Conservation (phyloP, 2,888 invertebrate species). For the Acleris sparsana region DNA sequence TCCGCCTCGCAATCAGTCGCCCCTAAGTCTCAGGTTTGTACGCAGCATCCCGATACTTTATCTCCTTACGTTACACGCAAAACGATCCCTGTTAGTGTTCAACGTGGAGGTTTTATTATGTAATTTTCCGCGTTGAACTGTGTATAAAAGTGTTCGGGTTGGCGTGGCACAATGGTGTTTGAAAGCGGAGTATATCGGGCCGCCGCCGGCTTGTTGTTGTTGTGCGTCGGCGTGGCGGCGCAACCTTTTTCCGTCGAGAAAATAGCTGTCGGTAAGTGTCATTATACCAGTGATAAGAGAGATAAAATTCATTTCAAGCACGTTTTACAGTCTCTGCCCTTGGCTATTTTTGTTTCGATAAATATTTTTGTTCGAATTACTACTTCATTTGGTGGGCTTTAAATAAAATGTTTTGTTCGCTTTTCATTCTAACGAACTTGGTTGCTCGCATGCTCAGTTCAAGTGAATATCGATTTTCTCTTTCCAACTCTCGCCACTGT, state of each 20-base stretch:
- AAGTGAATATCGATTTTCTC: slow-evolving; percentile 54
- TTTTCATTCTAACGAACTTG: slow-evolving; percentile 51
- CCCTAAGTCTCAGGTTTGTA: slow-evolving; percentile 80
- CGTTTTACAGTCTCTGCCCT: neutral
- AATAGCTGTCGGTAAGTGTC: slow-evolving; percentile 77
- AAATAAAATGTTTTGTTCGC: slow-evolving; percentile 51
- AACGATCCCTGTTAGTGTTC: slow-evolving; percentile 43
- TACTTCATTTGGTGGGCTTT: neutral
- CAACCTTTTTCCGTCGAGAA: slow-evolving; percentile 74
- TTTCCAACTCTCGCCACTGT: slow-evolving; percentile 52
- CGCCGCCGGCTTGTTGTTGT: slow-evolving; percentile 62
- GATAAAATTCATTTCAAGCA: slow-evolving; percentile 2
- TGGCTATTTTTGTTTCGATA: neutral
- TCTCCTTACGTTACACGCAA: slow-evolving; percentile 49
- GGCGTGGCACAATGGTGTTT: slow-evolving; percentile 50
- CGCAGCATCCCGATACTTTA: slow-evolving; percentile 73
- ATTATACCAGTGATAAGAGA: slow-evolving; percentile 18
- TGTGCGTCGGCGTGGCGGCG: slow-evolving; percentile 59
- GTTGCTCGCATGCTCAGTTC: slow-evolving; percentile 48
- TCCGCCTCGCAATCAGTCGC: slow-evolving; percentile 71
- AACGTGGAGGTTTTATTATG: slow-evolving; percentile 44
- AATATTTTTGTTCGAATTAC: neutral
- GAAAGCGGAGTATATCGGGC: slow-evolving; percentile 43
- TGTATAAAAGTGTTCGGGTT: slow-evolving; percentile 26
- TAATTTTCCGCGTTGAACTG: slow-evolving; percentile 38